Conservation (phyloP, 2,113 vertebrate genomes). For the Urocynchramus pylzowi region DNA sequence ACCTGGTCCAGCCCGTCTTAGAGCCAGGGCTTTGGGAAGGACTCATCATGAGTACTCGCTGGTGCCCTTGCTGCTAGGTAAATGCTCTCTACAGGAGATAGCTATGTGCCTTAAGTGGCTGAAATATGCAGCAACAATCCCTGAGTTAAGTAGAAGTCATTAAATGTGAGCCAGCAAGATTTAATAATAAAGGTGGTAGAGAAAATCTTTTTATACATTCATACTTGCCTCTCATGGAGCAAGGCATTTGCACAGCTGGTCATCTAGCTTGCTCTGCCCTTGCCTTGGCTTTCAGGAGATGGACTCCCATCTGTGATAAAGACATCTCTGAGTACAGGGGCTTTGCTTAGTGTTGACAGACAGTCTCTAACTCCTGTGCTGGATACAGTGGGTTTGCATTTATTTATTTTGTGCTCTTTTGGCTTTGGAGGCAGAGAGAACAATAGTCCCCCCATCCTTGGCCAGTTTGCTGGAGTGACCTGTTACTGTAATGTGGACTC, state of each 20-base stretch:
- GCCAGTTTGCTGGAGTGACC: background rate
- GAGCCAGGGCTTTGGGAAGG: background rate
- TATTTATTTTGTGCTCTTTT: background rate
- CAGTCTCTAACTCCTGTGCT: background rate
- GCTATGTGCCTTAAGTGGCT: fast-evolving
- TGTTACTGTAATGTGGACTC: background rate
- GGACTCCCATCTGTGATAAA: background rate
- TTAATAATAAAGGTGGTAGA: background rate
- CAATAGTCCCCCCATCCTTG: background rate
- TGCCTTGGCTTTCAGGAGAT: background rate
- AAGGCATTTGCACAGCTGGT: background rate
- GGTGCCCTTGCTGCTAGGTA: background rate
- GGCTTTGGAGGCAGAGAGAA: background rate
- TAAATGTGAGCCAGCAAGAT: background rate
- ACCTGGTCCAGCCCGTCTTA: background rate
- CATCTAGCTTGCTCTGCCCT: background rate
- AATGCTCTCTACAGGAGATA: background rate
- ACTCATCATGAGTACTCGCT: background rate
- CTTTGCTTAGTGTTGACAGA: background rate
- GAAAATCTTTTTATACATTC: background rate
- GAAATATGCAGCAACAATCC: background rate
- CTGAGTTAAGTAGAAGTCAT: background rate
- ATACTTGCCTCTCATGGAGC: background rate
- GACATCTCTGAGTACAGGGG: background rate
- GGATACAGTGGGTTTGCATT: background rate